These are phyloP conservation scores for Leptopterna dolabrata DNA, from an alignment of 2,888 invertebrate species.

Conservation along the genomic window DNA sequence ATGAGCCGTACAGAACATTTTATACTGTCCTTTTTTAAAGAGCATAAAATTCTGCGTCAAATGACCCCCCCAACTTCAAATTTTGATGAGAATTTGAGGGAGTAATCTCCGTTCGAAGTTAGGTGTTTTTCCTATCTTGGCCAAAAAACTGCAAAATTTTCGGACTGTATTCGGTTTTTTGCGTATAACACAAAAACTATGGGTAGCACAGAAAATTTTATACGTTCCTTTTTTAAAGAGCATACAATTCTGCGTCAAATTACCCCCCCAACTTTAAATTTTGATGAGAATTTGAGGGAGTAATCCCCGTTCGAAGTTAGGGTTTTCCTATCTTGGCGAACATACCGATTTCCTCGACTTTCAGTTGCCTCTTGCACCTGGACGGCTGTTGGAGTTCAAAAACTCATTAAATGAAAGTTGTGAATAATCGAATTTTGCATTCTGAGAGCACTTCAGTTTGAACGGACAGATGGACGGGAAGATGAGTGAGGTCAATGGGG, in stretches of 20 bases:
- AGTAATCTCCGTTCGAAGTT: not conserved
- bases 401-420: constrained; percentile 27
- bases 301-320: not conserved
- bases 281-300: not conserved
- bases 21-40: not conserved
- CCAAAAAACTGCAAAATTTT: constrained; percentile 2
- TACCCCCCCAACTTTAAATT: not conserved
- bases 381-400: not conserved
- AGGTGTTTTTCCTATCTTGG: not conserved
- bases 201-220: not conserved
- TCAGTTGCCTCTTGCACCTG: not conserved
- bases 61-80: not conserved
- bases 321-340: not conserved
- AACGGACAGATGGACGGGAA: not conserved
- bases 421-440: not conserved
- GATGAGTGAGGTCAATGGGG: too few species aligned
- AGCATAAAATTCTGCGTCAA: constrained; percentile 1
- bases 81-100: not conserved
- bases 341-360: not conserved
- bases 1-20: not conserved
- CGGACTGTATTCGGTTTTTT: not conserved
- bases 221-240: not conserved
- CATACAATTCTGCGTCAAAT: not conserved
- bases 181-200: not conserved
- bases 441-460: not conserved